A percentile compares a stretch with the other conserved stretches of the same genome.
Conservation (phyloP, 2,113 vertebrate genomes). For the Campylomormyrus tamandua region DNA sequence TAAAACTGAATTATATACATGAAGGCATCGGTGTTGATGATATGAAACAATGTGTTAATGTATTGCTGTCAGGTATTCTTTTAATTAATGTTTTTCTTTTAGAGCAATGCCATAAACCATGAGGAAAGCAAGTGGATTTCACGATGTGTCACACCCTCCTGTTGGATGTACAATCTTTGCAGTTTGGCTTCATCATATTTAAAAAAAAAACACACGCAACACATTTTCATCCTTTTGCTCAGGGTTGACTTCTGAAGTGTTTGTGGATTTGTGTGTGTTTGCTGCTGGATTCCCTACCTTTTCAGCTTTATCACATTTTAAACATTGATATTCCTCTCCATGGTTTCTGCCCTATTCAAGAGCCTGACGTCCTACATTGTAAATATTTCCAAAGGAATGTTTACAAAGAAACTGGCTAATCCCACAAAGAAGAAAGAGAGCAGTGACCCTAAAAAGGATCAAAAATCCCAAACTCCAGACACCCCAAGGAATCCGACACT, state of each 20-base stretch:
- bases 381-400: constrained; percentile 99
- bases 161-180: constrained; percentile 37
- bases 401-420: constrained; percentile 96
- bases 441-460: constrained; percentile 74
- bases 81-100: constrained; percentile 48
- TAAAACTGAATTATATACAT: background rate
- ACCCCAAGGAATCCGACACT: constrained; percentile 73
- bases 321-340: constrained; percentile 67
- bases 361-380: constrained; percentile 78
- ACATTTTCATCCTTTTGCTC: constrained; percentile 23
- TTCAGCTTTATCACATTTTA: constrained; percentile 45
- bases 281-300: constrained; percentile 39
- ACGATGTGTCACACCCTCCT: constrained; percentile 33
- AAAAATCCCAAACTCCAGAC: constrained; percentile 61
- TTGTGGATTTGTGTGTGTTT: constrained; percentile 26
- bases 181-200: constrained; percentile 21
- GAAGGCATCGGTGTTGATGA: background rate
- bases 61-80: background rate
- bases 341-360: constrained; percentile 88
- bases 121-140: constrained; percentile 47
- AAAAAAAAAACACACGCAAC: constrained; percentile 25
- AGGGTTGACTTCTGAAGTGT: constrained; percentile 37
- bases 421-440: constrained; percentile 87
- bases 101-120: constrained; percentile 58
- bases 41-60: background rate